A percentile compares a stretch with the other conserved stretches of the same genome.
Conservation (phyloP, 2,888 invertebrate species). For the Pollenia angustigena region DNA sequence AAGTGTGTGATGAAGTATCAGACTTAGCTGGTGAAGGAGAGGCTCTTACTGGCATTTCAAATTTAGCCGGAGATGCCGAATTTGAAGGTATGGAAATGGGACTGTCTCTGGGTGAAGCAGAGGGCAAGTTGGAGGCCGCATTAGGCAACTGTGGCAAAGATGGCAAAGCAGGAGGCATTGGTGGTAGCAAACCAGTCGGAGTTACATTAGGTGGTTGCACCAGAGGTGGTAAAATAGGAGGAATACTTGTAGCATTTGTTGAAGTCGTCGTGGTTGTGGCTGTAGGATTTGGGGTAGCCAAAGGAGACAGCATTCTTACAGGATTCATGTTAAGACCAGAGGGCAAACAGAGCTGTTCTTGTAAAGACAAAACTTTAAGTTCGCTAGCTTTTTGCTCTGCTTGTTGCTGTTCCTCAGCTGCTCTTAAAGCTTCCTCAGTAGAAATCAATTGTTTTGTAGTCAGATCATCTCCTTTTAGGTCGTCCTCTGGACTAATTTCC, state of each 20-base stretch:
- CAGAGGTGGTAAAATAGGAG: constrained; percentile 69
- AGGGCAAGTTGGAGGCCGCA: constrained; percentile 56
- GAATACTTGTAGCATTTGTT: constrained; percentile 62
- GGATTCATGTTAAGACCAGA: constrained; percentile 84
- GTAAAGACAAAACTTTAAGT: constrained; percentile 82
- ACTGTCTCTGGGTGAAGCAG: constrained; percentile 82
- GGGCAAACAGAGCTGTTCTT: constrained; percentile 83
- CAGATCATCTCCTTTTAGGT: constrained; percentile 78
- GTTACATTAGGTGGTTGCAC: constrained; percentile 68
- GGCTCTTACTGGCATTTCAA: constrained; percentile 86
- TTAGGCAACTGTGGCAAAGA: constrained; percentile 58
- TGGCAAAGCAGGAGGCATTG: constrained; percentile 72
- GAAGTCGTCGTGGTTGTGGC: constrained; percentile 70
- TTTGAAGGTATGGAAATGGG: constrained; percentile 84
- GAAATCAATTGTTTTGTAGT: constrained; percentile 73
- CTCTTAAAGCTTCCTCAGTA: constrained; percentile 78
- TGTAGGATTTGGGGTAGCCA: constrained; percentile 81
- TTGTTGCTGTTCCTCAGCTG: constrained; percentile 78
- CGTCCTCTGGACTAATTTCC: constrained; percentile 73
- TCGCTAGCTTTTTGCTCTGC: constrained; percentile 80
- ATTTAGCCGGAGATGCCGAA: constrained; percentile 84
- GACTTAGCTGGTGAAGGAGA: constrained; percentile 87
- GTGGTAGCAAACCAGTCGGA: constrained; percentile 66
- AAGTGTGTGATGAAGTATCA: constrained; percentile 86
- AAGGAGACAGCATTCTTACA: constrained; percentile 82